A percentile compares a stretch with the other conserved stretches of the same genome.
These are phyloP conservation scores for Ceryle rudis DNA, from an alignment of 2,797 vertebrate species.

Conservation along the genomic window DNA sequence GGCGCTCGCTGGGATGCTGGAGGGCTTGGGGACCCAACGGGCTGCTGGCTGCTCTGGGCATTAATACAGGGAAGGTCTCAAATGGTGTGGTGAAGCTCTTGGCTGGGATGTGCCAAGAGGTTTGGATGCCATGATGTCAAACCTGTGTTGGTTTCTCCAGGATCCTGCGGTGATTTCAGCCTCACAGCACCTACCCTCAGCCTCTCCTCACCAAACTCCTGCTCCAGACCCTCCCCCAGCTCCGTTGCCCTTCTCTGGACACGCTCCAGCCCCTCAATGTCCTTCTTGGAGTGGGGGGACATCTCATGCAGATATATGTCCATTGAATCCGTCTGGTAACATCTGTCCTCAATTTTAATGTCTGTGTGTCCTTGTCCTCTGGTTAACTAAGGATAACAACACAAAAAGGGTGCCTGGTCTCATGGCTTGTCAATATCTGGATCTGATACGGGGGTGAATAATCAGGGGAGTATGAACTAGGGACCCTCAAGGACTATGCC, in stretches of 20 bases:
- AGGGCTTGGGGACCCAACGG: neutral
- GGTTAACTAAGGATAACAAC: neutral
- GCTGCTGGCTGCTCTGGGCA: neutral
- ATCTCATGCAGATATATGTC: neutral
- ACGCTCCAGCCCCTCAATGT: neutral
- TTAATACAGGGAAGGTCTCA: neutral
- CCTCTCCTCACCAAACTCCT: neutral
- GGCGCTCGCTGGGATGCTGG: neutral
- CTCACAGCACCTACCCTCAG: neutral
- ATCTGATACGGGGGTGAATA: neutral
- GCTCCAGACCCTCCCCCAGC: neutral
- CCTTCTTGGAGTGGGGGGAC: neutral
- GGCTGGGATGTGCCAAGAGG: neutral
- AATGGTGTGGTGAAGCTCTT: fast-evolving
- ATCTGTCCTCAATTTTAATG: neutral
- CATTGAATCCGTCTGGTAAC: neutral
- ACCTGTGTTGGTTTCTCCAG: neutral
- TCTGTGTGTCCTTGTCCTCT: fast-evolving
- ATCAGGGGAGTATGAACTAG: neutral
- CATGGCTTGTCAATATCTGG: neutral
- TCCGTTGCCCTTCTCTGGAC: neutral
- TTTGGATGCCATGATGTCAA: neutral
- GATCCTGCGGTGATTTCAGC: neutral
- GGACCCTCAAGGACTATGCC: neutral
- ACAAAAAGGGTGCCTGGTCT: fast-evolving